Percentiles rank a stretch among this genome's conserved stretches.
These are phyloP conservation scores for Apamea monoglypha DNA, from an alignment of 2,888 invertebrate species.

Conservation along the genomic window DNA sequence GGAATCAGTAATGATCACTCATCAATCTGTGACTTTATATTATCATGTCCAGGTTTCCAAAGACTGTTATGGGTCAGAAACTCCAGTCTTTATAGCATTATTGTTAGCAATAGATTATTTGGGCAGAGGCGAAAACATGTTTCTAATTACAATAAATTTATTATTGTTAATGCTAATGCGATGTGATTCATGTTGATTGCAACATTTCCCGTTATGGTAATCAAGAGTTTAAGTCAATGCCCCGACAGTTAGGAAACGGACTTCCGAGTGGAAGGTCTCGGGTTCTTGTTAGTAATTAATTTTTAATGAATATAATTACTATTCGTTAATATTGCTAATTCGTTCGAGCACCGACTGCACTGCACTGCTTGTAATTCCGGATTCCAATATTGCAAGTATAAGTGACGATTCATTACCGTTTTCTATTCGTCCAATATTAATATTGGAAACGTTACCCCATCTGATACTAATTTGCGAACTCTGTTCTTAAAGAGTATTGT, in stretches of 20 bases:
- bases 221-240: conserved; percentile 18
- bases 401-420: not conserved
- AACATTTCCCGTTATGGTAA: conserved; percentile 38
- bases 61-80: too few relatives aligned
- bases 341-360: not conserved
- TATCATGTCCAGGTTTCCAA: not conserved
- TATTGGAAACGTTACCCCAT: not conserved
- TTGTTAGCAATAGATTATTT: too few relatives aligned
- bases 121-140: not conserved
- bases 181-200: conserved; percentile 8
- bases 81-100: too few relatives aligned
- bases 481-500: not conserved
- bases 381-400: not conserved
- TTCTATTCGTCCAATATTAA: not conserved
- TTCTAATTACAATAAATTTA: not conserved
- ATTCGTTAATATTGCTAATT: conserved; percentile 17
- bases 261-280: conserved; percentile 43
- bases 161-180: conserved; percentile 4
- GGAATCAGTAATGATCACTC: too few relatives aligned
- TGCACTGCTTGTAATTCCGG: not conserved
- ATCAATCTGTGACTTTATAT: not conserved
- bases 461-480: not conserved
- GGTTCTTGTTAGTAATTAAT: conserved; percentile 33
- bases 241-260: conserved; percentile 49
- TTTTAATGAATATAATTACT: conserved; percentile 20